Percentiles rank a stretch among this genome's conserved stretches.
These are phyloP conservation scores for Tipula lateralis DNA, from an alignment of 2,888 invertebrate genomes.

Conservation along the genomic window DNA sequence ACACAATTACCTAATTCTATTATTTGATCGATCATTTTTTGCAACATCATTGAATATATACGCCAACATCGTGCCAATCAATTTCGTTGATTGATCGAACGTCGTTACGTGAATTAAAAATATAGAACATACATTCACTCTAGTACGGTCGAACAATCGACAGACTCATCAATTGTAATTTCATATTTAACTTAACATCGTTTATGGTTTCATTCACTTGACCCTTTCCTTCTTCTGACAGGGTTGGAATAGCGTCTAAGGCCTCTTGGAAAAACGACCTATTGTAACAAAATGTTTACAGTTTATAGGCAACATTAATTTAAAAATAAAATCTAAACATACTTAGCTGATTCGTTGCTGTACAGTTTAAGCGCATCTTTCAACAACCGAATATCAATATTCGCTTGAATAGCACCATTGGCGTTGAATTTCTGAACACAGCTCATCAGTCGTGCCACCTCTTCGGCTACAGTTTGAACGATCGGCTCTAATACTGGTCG, in stretches of 20 bases:
- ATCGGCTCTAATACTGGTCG: slow-evolving; percentile 68
- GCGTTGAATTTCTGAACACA: slow-evolving; percentile 67
- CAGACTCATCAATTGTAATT: slow-evolving; percentile 63
- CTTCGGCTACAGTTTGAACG: slow-evolving; percentile 88
- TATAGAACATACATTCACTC: not conserved
- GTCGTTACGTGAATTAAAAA: not conserved
- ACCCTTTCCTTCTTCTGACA: slow-evolving; percentile 58
- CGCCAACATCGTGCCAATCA: not conserved
- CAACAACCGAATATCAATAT: slow-evolving; percentile 67
- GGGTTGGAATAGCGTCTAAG: slow-evolving; percentile 66
- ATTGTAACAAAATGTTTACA: slow-evolving; percentile 39
- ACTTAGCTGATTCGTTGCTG: slow-evolving; percentile 63
- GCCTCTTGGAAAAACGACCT: slow-evolving; percentile 79
- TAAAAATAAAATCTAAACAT: slow-evolving; percentile 38
- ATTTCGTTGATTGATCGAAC: not conserved
- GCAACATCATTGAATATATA: not conserved
- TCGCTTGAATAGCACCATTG: slow-evolving; percentile 71
- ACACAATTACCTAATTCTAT: not conserved
- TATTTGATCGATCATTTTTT: not conserved
- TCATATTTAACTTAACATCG: slow-evolving; percentile 61
- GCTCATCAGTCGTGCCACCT: slow-evolving; percentile 79
- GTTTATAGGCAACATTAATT: not conserved
- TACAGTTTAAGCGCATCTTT: slow-evolving; percentile 61
- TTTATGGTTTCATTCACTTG: slow-evolving; percentile 60
- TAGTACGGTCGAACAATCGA: slow-evolving; percentile 37